Evolutionary conservation across 2,888 invertebrate genomes (phyloP), one percentile per base, ranked within the genome.

Genomic region (Therioaphis trifolii): DNA sequence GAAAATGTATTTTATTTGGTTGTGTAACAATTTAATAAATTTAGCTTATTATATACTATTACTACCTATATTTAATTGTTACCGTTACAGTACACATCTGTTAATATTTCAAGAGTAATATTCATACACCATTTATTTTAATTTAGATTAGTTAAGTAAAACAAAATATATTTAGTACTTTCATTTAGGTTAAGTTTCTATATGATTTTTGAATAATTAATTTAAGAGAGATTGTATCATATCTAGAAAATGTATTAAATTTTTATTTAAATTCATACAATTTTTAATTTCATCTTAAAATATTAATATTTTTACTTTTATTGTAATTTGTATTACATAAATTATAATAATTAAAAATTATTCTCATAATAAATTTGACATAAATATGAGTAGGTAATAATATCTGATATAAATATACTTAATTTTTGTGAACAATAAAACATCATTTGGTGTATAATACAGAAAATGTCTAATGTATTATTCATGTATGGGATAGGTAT

Each of bases 111-210:
- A 15, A 24, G 35, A 21, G 35, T 21, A 55, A 55, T 55, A 11
- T n/a, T n/a, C 35, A 72, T 74, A 35, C 9, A 55, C 14, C 35
- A 52, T 74, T 74, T 40, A 74, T 74, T 74, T 35, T 58, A 35
- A 74, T 55, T 24, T 55, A 15, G 15, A 46, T 55, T 24, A 40
- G 14, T 35, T 55, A 24, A 74, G 4, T 35, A 35, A 35, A 35
- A 35, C 7, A 35, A 35, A 35, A 69, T 43, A 24, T 55, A 27
- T 21, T 9, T 40, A 40, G 24, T 24, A 74, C 74, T 74, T 74
- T 74, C 74, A 55, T 74, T 74, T 74, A 24, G 24, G 21, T 35
- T 35, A 5, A 35, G 7, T 35, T 35, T 35, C 3, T 35, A 5
- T 11, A 74, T 40, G 15, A 74, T 40, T 21, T 40, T 55, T 74